Conservation (phyloP, 2,888 invertebrate species). For the Pterostichus niger region DNA sequence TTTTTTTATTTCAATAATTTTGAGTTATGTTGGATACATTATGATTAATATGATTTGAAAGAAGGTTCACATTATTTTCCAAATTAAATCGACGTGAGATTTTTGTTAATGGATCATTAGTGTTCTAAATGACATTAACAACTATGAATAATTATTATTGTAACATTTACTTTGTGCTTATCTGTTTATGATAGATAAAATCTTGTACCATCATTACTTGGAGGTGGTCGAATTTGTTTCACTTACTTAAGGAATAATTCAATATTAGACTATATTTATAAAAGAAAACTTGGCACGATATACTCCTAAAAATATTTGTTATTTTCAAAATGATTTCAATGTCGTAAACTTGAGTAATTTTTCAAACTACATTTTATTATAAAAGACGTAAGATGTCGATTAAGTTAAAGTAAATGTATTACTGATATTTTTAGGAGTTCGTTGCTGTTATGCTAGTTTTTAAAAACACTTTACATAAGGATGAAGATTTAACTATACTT, state of each 20-base stretch:
- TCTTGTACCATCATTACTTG: slow-evolving; percentile 41
- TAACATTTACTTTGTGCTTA: slow-evolving; percentile 44
- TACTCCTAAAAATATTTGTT: slow-evolving; percentile 55
- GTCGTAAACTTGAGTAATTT: too few relatives aligned
- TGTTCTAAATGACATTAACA: slow-evolving; percentile 15
- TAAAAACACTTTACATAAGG: slow-evolving; percentile 63
- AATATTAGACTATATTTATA: slow-evolving; percentile 62
- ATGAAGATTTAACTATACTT: slow-evolving; percentile 60
- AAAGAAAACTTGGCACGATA: slow-evolving; percentile 6
- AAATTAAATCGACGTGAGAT: slow-evolving; percentile 9
- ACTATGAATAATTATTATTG: slow-evolving; percentile 44
- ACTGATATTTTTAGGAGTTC: slow-evolving; percentile 53
- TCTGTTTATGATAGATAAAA: slow-evolving; percentile 50
- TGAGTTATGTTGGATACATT: neutral
- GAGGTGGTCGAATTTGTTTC: slow-evolving; percentile 54
- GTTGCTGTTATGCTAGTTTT: slow-evolving; percentile 57
- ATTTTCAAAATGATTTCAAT: slow-evolving; percentile 30
- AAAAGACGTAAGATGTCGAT: too few relatives aligned
- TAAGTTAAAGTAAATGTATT: neutral
- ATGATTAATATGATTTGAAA: slow-evolving; percentile 8
- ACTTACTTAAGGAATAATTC: slow-evolving; percentile 58
- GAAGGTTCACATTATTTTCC: neutral
- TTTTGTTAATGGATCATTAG: slow-evolving; percentile 6
- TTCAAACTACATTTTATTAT: too few relatives aligned
- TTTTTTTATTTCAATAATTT: neutral